phyloP scores from a whole-genome alignment of 2,888 invertebrate genomes.

The Trachelus tabidus region DNA sequence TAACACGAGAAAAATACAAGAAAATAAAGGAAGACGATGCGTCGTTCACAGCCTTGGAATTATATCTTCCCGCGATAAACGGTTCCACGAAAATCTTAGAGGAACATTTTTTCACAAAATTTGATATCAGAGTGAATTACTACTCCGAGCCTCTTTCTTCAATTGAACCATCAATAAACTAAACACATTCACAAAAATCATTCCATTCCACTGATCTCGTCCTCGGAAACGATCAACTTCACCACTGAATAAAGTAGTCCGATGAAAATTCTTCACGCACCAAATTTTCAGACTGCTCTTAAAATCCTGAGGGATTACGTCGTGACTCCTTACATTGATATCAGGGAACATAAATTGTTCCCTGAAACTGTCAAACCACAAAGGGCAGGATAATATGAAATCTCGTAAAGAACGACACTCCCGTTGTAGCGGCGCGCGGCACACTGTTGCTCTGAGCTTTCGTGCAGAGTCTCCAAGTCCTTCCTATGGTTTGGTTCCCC shows the following conservation, averaged over 20 bases:
- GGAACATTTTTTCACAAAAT: background rate
- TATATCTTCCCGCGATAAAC: background rate
- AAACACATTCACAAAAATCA: background rate
- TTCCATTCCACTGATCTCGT: background rate
- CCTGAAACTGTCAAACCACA: background rate
- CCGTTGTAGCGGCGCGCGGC: slow-evolving; percentile 54
- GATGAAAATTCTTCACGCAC: background rate
- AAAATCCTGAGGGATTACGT: background rate
- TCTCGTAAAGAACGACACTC: slow-evolving; percentile 31
- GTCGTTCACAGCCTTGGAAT: background rate
- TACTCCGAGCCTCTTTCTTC: background rate
- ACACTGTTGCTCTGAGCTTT: slow-evolving; percentile 61
- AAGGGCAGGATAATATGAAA: background rate
- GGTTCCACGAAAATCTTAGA: too few species aligned
- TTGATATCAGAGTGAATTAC: background rate
- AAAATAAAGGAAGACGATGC: background rate
- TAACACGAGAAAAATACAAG: background rate
- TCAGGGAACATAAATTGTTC: background rate
- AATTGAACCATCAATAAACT: background rate
- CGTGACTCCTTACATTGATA: background rate
- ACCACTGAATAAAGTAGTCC: background rate
- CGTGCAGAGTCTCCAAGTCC: slow-evolving; percentile 36
- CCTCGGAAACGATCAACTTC: background rate
- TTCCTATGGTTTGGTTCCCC: slow-evolving; percentile 31
- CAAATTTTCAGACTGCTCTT: background rate